Evolutionary conservation across 2,113 vertebrate genomes (phyloP).

Genomic region (Antechinus stuartii): DNA sequence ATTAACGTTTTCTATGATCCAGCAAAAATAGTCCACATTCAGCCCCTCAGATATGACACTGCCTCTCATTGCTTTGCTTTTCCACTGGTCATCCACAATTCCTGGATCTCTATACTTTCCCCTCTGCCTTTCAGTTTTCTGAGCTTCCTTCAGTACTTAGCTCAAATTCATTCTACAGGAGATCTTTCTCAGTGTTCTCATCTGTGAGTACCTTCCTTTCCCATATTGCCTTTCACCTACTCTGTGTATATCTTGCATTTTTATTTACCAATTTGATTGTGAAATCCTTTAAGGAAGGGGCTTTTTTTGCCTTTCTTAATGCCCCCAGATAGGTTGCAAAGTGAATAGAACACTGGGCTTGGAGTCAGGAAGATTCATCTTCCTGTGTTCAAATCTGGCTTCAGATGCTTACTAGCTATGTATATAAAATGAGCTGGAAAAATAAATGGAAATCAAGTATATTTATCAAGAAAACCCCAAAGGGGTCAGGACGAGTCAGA

Average conservation of each 20-base stretch:
- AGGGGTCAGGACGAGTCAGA: too few species aligned
- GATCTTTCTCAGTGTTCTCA: not conserved
- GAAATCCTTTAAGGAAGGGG: not conserved
- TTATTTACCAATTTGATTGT: not conserved
- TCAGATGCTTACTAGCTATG: too few species aligned
- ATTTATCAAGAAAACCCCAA: too few species aligned
- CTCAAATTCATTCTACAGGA: not conserved
- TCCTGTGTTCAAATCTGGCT: too few species aligned
- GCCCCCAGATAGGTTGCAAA: not conserved
- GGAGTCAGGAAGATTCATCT: not conserved
- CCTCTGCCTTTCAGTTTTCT: not conserved
- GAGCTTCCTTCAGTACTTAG: not conserved
- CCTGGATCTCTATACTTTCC: not conserved
- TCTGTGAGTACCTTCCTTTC: not conserved
- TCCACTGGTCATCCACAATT: not conserved
- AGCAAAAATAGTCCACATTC: not conserved
- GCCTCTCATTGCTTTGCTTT: not conserved
- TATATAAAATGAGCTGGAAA: too few species aligned
- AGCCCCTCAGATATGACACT: not conserved
- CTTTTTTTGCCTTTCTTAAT: not conserved
- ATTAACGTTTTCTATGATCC: not conserved
- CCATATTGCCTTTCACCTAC: not conserved
- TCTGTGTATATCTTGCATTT: not conserved
- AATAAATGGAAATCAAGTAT: too few species aligned
- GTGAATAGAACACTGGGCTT: not conserved